Base-by-base conservation (phyloP, 2,113 vertebrate genomes). In the Sclerurus mexicanus region DNA sequence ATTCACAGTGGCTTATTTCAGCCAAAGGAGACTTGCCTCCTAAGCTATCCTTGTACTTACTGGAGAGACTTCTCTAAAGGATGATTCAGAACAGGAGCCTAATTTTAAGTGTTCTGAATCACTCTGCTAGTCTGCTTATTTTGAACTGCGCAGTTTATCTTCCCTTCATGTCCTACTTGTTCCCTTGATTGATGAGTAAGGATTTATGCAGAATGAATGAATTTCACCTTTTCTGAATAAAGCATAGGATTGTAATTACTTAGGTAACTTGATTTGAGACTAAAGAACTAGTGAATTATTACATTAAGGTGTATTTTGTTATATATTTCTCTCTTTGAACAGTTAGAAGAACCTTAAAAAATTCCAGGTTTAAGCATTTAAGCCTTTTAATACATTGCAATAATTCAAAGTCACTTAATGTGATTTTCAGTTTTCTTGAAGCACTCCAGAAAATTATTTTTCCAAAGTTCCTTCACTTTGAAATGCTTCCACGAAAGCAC, bases 181-280 rank as follows among this genome's bases (percentile, higher is more conserved):
- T 96, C 76, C 83, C 60, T 52, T 89, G 76, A 96, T 30, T 85
- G 85, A 90, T 95, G 92, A 90, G 63, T 85, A 68, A 95, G 73
- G 75, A 72, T 89, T 96, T 93, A 86, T 88, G 64, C 47, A 86
- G 60, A 92, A 90, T 95, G 91, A 96, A 83, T 92, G 88, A 68
- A 81, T 84, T 89, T 92, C 75, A 88, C 83, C 82, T 93, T 94
- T 92, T 84, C 52, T 90, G 90, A 96, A 94, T 93, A 96, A 83
- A 84, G 80, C 17, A 71, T 53, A 64, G 9, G 60, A 81, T 21
- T 84, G 56, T 68, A 59, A 92, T 72, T 2, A 86, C 88, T 86
- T 92, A 39, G 42, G 92, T n/a, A 31, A 35, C 27, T 89, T 67
- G 64, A 90, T 71, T 37, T 86, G 72, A 93, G 68, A 84, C 68